phyloP scores from a whole-genome alignment of 2,888 invertebrate species.

The Eristalinus aeneus region DNA sequence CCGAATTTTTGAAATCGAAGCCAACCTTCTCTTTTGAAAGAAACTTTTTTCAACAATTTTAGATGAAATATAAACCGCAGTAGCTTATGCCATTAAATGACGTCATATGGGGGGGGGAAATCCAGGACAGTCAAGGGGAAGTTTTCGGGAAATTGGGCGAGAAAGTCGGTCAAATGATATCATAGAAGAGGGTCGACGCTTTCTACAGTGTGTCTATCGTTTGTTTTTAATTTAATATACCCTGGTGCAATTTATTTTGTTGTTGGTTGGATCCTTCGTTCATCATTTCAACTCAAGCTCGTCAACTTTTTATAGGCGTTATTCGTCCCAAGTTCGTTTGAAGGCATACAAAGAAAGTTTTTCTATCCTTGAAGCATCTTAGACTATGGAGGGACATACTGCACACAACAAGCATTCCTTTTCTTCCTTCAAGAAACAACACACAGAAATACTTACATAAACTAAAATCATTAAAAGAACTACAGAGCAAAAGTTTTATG shows the following conservation, averaged over 20 bases:
- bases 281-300: slow-evolving; percentile 34
- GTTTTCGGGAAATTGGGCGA: slow-evolving; percentile 23
- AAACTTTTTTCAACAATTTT: slow-evolving; percentile 8
- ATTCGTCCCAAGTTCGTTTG: neutral
- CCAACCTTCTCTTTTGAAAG: neutral
- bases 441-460: slow-evolving; percentile 2
- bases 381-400: slow-evolving; percentile 14
- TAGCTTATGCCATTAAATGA: neutral
- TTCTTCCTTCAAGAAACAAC: neutral
- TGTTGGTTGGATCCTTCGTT: slow-evolving; percentile 1
- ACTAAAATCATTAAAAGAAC: neutral
- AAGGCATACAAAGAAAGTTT: neutral
- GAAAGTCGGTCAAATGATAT: slow-evolving; percentile 46
- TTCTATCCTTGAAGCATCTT: slow-evolving; percentile 21
- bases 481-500: slow-evolving; percentile 24
- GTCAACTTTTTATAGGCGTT: neutral
- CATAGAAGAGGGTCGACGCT: slow-evolving; percentile 32
- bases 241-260: neutral
- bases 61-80: slow-evolving; percentile 8
- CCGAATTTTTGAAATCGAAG: slow-evolving; percentile 23
- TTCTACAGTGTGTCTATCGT: neutral
- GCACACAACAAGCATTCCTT: neutral
- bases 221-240: neutral
- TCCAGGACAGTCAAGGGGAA: slow-evolving; percentile 2
- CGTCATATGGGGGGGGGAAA: neutral